Base-by-base conservation (phyloP, 2,797 vertebrate genomes). In the Anguilla megastoma region DNA sequence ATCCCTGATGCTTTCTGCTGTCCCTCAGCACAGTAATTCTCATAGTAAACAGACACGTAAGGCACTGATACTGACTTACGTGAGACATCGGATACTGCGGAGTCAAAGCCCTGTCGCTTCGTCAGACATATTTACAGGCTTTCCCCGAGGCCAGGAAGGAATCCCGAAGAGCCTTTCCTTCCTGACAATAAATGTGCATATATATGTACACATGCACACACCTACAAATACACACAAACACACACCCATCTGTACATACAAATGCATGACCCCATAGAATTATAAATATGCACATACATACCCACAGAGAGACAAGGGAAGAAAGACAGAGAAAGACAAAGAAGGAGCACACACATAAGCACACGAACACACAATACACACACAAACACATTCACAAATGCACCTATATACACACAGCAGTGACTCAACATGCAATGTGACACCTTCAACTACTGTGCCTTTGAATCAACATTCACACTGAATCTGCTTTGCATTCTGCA, bases 181-280 rank as follows among this genome's bases (percentile, higher is more conserved):
- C 90, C 89, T 89, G 88, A 56, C 86, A 18, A 21, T 63, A 88
- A 14, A 88, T 88, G 91, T 89, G n/a, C 85, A 88, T 86, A 90
- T 86, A 69, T 45, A 69, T 4, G 4, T 10, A 33, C 14, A 79
- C 41, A 88, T 66, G 76, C 8, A 36, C 71, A 87, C 30, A 14
- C 27, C 50, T 12, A 30, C 60, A 79, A 45, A 85, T 24, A 85
- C 33, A 85, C 33, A 14, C 74, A 41, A 27, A 18, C 30, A 41
- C 14, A 5, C 30, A 18, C 33, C 27, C 7, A 5, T 33, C 24
- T 71, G 16, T 12, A 56, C 86, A 50, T 79, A 33, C 36, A 6
- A 58, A 16, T 12, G 33, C 36, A 66, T 41, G 45, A 21, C 45
- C 16, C 36, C 69, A 12, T 8, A 58, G 50, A 27, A 10, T 3